Conservation (phyloP, 2,888 invertebrate species). For the Troides helena region DNA sequence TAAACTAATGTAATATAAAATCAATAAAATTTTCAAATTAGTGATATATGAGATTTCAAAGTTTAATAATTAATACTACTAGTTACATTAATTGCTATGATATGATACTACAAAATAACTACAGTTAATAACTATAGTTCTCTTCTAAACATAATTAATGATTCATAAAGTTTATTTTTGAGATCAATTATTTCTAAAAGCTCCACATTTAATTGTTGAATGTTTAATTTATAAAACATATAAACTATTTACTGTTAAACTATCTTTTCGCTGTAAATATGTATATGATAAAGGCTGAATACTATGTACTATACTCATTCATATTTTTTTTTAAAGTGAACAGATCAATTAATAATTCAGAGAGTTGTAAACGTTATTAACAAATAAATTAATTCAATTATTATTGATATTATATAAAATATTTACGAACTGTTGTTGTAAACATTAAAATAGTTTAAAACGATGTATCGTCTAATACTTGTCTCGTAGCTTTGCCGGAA, state of each 20-base stretch:
- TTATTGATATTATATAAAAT: background rate
- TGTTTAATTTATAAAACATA: background rate
- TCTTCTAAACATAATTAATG: background rate
- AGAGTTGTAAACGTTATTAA: conserved; percentile 7
- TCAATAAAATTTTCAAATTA: background rate
- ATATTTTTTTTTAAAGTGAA: conserved; percentile 1
- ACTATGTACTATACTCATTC: background rate
- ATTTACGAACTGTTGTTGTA: conserved; percentile 21
- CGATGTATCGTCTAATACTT: conserved; percentile 43
- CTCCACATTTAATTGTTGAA: background rate
- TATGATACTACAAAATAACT: background rate
- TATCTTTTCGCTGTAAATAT: conserved; percentile 8
- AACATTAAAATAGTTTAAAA: background rate
- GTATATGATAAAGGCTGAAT: conserved; percentile 16
- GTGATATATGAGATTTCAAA: no score
- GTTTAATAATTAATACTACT: no score
- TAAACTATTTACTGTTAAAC: background rate
- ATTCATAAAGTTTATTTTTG: background rate
- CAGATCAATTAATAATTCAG: conserved; percentile 3
- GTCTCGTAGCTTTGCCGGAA: conserved; percentile 42
- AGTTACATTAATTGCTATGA: background rate
- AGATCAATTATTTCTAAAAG: background rate
- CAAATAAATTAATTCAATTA: background rate
- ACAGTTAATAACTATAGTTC: background rate
- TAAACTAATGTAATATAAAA: background rate